Evolutionary conservation across 53 echinoderm and acorn worm genomes (phyloP).

Genomic region (Luidia sarsii): DNA sequence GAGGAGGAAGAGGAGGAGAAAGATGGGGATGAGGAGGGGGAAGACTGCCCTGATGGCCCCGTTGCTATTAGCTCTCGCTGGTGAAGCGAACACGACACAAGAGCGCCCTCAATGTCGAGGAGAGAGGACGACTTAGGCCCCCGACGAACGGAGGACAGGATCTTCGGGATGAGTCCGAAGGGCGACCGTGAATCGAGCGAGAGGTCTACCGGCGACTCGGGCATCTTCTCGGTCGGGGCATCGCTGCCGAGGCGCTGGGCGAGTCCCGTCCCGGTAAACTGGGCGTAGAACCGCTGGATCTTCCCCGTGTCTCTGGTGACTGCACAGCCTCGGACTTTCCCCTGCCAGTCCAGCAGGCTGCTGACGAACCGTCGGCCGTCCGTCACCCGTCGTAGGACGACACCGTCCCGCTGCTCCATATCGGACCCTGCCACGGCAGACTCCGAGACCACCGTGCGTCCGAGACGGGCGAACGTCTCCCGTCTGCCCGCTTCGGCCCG

Average conservation of each 20-base stretch:
- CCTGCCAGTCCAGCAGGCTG: neutral
- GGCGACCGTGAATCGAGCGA: neutral
- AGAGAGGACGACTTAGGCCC: neutral
- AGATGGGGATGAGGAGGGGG: neutral
- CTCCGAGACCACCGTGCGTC: too few species aligned
- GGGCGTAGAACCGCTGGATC: neutral
- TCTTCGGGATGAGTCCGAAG: neutral
- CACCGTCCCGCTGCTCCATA: neutral
- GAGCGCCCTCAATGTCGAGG: neutral
- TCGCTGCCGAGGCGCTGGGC: neutral
- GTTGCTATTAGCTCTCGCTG: neutral
- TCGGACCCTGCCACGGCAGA: constrained; percentile 1
- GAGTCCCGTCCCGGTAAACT: neutral
- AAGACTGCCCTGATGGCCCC: too few species aligned
- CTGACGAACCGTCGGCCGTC: neutral
- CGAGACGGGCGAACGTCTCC: too few species aligned
- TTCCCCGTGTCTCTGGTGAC: neutral
- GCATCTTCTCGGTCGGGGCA: neutral
- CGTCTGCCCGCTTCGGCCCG: too few species aligned
- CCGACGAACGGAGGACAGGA: neutral
- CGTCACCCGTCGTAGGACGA: neutral
- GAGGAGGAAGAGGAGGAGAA: neutral
- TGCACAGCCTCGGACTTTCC: neutral
- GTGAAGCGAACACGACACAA: neutral
- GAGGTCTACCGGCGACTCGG: neutral